Base-by-base conservation (phyloP, 2,888 invertebrate genomes). In the Incurvaria masculella region DNA sequence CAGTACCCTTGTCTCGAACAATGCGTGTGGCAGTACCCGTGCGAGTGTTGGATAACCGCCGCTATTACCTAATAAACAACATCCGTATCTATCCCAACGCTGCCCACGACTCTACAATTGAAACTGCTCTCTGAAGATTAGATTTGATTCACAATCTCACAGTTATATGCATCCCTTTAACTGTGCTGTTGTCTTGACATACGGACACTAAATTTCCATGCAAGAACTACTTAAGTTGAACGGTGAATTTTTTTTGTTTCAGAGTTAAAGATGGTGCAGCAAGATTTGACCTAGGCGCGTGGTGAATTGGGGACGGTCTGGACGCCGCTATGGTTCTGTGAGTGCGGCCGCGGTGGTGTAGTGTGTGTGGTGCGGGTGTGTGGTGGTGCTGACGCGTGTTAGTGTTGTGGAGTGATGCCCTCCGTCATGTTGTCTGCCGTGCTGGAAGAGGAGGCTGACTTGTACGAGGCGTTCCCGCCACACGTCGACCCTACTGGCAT, bases 401-500 rank as follows among this genome's bases (percentile, higher is more conserved):
- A 19, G 41, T 21, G 49, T 49, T 48, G 6, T 39, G n/a, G 42
- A 41, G 78, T 73, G 57, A 79, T 79, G 79, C 79, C 79, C 64
- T 81, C 83, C 73, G 86, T 84, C 63, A 87, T 86, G 83, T 78
- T 88, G 79, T 85, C 87, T 58, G 85, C 85, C 59, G 83, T 87
- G 69, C 80, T 86, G 62, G 87, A 86, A 76, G 88, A 88, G 74
- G 86, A 87, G 72, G 82, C 83, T 56, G 88, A 88, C 69, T 79
- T 87, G 61, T 87, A 88, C 61, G 88, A 88, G 74, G 88, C 86
- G 50, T 92, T 88, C 69, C 88, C 90, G 53, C 86, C 88, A 50
- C 87, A 91, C 69, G 91, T 92, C 55, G 91, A 91, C 69, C 85
- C 88, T 47, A 84, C 85, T 53, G 89, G 88, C 60, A 89, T 91